Percentiles rank a stretch among this genome's conserved stretches.
These are phyloP conservation scores for Oasisia sp. DNA, from an alignment of 2,888 invertebrate genomes.

Conservation along the genomic window DNA sequence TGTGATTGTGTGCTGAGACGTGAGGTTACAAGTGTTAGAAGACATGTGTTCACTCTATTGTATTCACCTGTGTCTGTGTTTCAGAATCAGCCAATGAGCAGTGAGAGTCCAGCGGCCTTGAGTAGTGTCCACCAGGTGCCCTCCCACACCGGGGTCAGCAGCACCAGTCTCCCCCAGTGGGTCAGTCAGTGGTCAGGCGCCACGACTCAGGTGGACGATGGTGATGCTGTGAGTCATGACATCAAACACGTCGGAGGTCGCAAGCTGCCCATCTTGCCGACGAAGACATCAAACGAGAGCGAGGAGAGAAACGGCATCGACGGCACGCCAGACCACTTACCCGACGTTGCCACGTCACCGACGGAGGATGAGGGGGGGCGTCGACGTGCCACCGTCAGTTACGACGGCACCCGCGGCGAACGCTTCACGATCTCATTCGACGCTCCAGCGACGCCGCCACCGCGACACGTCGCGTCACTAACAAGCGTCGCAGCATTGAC, in stretches of 20 bases:
- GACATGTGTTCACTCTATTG: too few relatives aligned
- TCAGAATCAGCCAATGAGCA: not conserved
- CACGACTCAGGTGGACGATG: not conserved
- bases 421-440: not conserved
- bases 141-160: not conserved
- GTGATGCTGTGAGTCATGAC: not conserved
- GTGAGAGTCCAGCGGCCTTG: not conserved
- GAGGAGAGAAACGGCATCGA: not conserved
- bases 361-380: not conserved
- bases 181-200: not conserved
- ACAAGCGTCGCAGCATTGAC: not conserved
- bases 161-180: not conserved
- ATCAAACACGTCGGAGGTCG: not conserved
- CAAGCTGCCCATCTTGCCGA: not conserved
- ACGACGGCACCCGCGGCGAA: not conserved
- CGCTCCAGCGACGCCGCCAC: too few relatives aligned
- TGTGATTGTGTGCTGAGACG: too few relatives aligned
- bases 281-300: not conserved
- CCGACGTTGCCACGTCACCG: not conserved
- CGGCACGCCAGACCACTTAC: not conserved
- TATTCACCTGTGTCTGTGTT: too few relatives aligned
- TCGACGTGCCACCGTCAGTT: not conserved
- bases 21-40: too few relatives aligned
- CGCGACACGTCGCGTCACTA: too few relatives aligned
- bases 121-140: not conserved